Evolutionary conservation across 1,140 invertebrate species (phyloP).

Genomic region (Drosophila mojavensis): DNA sequence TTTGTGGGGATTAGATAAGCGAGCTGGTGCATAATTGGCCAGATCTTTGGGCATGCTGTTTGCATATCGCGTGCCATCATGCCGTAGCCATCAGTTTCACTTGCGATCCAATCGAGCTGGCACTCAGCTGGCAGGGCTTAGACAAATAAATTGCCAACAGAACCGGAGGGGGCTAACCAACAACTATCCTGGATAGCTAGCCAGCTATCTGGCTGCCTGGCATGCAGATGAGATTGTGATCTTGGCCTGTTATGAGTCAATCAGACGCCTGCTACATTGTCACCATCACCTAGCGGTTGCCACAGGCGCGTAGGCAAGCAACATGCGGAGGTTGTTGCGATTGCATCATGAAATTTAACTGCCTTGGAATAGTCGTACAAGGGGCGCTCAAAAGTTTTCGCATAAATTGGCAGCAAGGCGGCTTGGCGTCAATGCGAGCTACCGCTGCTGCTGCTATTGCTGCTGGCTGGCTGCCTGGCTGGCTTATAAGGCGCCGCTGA

Average conservation of each 20-base stretch:
- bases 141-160: constrained; percentile 70
- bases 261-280: constrained; percentile 77
- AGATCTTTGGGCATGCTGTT: constrained; percentile 41
- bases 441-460: background rate
- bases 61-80: constrained; percentile 68
- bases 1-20: constrained; percentile 48
- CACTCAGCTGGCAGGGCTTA: constrained; percentile 40
- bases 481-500: constrained; percentile 75
- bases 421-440: constrained; percentile 35
- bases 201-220: constrained; percentile 32
- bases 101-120: constrained; percentile 27
- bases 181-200: background rate
- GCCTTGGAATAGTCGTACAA: constrained; percentile 45
- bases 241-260: constrained; percentile 79
- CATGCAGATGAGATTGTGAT: constrained; percentile 76
- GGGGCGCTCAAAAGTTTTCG: constrained; percentile 56
- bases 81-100: constrained; percentile 69
- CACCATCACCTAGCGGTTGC: constrained; percentile 68
- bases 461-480: constrained; percentile 4
- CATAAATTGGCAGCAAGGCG: constrained; percentile 71
- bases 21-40: constrained; percentile 55
- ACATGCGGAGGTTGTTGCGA: constrained; percentile 73
- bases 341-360: constrained; percentile 80
- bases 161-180: background rate
- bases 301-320: constrained; percentile 65